These are phyloP conservation scores for Mallotus villosus DNA, from an alignment of 2,797 vertebrate species.

Conservation along the genomic window DNA sequence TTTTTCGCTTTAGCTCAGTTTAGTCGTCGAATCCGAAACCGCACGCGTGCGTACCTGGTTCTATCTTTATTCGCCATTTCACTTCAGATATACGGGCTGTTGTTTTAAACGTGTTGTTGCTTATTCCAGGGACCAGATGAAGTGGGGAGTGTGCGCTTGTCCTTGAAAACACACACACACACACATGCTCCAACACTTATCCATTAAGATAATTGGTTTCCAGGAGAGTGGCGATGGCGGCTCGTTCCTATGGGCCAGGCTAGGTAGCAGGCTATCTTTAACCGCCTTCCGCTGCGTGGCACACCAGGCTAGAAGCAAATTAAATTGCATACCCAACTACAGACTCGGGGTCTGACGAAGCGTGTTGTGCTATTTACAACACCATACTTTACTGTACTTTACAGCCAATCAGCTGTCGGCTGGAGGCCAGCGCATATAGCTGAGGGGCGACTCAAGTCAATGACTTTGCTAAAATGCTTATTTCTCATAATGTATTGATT, in stretches of 20 bases:
- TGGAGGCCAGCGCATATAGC: constrained; percentile 13
- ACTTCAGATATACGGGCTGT: background rate
- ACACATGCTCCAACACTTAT: constrained; percentile 46
- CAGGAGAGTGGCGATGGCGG: constrained; percentile 26
- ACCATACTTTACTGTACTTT: too few species aligned
- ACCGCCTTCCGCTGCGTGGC: constrained; percentile 39
- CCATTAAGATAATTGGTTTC: constrained; percentile 50
- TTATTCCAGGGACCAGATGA: constrained; percentile 22
- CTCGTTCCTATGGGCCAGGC: constrained; percentile 31
- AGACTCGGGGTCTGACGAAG: background rate
- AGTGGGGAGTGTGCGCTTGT: constrained; percentile 13
- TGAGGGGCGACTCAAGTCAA: background rate
- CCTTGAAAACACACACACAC: constrained; percentile 23
- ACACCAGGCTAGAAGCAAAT: constrained; percentile 40
- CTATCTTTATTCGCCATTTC: background rate
- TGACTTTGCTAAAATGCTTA: too few species aligned
- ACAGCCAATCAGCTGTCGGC: background rate
- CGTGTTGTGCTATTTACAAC: too few species aligned
- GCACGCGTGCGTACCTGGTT: too few species aligned
- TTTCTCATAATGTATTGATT: too few species aligned
- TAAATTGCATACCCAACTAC: constrained; percentile 42
- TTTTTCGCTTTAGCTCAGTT: too few species aligned
- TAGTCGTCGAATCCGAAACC: too few species aligned
- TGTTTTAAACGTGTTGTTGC: background rate
- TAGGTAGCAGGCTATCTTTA: constrained; percentile 43